Conservation (phyloP, 35 echinoderm and acorn worm species). For the Stichopus chloronotus region DNA sequence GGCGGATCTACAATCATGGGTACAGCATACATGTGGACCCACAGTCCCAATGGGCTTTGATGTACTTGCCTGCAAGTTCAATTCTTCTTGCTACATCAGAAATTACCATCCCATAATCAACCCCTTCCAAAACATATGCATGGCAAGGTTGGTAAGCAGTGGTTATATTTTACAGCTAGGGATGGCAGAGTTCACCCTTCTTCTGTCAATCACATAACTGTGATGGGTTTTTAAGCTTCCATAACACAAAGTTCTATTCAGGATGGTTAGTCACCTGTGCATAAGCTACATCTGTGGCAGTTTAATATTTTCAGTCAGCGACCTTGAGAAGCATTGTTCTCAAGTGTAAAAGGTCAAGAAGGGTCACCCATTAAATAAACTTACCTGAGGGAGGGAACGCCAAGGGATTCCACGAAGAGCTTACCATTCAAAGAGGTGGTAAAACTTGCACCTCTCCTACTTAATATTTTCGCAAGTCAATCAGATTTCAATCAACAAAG, state of each 20-base stretch:
- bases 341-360: background rate
- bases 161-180: no score
- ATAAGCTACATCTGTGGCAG: background rate
- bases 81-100: no score
- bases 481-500: background rate
- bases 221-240: no score
- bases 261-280: background rate
- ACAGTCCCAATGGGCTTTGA: no score
- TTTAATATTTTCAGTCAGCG: background rate
- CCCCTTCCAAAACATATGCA: no score
- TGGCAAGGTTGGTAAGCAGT: no score
- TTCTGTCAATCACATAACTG: no score
- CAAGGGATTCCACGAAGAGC: background rate
- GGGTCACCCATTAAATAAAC: background rate
- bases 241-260: background rate
- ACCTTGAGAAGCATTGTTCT: conserved; percentile 2
- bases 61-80: no score
- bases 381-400: background rate
- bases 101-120: no score
- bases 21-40: no score
- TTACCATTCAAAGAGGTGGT: background rate
- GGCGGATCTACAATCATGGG: no score
- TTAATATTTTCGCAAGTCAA: background rate
- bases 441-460: background rate
- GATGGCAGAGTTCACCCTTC: no score